Percentiles rank a stretch among this genome's conserved stretches.
Conservation (phyloP, 2,113 vertebrate species). For the Cynoglossus semilaevis region DNA sequence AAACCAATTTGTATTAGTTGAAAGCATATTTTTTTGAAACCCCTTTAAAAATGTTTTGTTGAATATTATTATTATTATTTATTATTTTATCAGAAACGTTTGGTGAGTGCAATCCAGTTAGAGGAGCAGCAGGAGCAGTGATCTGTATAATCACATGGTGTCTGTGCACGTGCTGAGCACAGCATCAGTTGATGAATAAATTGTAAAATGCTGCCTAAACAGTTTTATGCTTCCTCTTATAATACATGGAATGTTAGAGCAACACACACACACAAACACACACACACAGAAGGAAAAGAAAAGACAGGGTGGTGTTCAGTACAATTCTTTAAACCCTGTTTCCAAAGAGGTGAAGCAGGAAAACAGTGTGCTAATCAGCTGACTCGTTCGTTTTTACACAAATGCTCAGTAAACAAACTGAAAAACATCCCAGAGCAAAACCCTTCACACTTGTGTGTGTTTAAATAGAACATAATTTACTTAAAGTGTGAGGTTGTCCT, state of each 20-base stretch:
- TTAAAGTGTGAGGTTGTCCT: conserved; percentile 4
- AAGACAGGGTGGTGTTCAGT: background rate
- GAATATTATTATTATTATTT: too few species aligned
- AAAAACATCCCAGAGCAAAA: conserved; percentile 30
- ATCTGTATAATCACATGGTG: conserved; percentile 3
- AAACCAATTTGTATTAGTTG: too few species aligned
- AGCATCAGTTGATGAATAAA: conserved; percentile 14
- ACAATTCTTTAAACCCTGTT: conserved; percentile 8
- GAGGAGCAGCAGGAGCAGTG: background rate
- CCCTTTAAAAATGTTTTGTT: too few species aligned
- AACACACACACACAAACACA: conserved; percentile 1
- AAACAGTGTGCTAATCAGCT: conserved; percentile 13
- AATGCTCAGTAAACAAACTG: conserved; percentile 27
- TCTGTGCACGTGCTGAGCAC: background rate
- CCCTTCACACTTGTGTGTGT: conserved; percentile 6
- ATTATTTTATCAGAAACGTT: too few species aligned
- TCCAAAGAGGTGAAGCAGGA: conserved; percentile 24
- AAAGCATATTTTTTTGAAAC: too few species aligned
- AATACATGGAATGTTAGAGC: background rate
- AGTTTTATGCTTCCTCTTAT: background rate
- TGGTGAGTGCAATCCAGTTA: background rate
- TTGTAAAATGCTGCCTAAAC: conserved; percentile 13
- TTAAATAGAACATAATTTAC: conserved; percentile 19
- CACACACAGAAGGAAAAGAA: conserved; percentile 8
- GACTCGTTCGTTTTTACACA: conserved; percentile 29